phyloP scores from a whole-genome alignment of 2,888 invertebrate genomes.

The Pherbina coryleti region DNA sequence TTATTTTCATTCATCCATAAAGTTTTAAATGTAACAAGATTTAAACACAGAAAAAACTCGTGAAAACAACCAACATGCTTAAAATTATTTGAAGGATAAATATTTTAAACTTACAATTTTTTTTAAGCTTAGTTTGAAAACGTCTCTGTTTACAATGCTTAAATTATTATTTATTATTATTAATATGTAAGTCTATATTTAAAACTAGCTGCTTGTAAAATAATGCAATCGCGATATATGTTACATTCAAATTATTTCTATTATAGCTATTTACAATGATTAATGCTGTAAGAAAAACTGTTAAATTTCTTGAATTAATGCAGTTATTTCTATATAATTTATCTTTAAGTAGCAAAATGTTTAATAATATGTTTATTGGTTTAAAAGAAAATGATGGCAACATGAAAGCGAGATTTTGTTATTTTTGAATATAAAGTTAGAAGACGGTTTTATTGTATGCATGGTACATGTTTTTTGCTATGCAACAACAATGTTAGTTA shows the following conservation, averaged over 20 bases:
- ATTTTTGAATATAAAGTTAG: neutral
- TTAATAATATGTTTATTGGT: neutral
- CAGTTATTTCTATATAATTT: neutral
- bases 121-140: conserved; percentile 2
- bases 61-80: conserved; percentile 6
- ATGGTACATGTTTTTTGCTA: too few relatives aligned
- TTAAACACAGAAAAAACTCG: neutral
- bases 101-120: neutral
- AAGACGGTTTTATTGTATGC: neutral
- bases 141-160: neutral
- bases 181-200: neutral
- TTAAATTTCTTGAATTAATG: neutral
- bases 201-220: neutral
- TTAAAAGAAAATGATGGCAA: conserved; percentile 11
- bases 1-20: neutral
- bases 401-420: conserved; percentile 5
- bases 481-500: too few relatives aligned
- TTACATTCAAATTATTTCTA: neutral
- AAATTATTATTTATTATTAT: neutral
- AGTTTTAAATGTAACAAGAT: neutral
- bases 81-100: neutral
- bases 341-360: neutral
- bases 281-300: neutral
- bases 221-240: too few relatives aligned
- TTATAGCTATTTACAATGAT: conserved; percentile 19